Percentiles rank a stretch among this genome's conserved stretches.
Evolutionary conservation across 2,888 invertebrate species (phyloP).

Genomic region (Drosophila infuscata): DNA sequence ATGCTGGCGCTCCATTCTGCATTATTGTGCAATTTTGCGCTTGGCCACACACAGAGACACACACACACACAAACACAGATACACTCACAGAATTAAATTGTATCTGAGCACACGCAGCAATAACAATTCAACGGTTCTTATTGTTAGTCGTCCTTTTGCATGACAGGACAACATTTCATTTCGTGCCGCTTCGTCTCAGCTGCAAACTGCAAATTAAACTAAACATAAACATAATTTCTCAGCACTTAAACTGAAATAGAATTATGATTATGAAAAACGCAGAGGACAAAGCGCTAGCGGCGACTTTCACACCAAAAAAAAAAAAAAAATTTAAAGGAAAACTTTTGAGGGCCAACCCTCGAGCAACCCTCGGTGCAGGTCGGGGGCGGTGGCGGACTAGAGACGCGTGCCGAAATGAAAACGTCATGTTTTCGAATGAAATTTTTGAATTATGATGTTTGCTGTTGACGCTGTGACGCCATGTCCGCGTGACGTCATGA

Average conservation of each 20-base stretch:
- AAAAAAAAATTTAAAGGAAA: conserved; percentile 7
- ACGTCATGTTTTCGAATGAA: conserved; percentile 78
- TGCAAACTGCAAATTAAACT: conserved; percentile 72
- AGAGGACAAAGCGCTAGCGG: conserved; percentile 36
- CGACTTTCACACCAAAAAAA: conserved; percentile 65
- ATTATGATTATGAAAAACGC: conserved; percentile 70
- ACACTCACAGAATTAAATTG: conserved; percentile 7
- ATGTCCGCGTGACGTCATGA: conserved; percentile 35
- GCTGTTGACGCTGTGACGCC: conserved; percentile 60
- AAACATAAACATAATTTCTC: conserved; percentile 74
- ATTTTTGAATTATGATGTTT: conserved; percentile 81
- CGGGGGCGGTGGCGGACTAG: not conserved
- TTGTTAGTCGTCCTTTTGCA: conserved; percentile 47
- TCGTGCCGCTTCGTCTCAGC: conserved; percentile 35
- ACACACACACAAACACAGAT: conserved; percentile 6
- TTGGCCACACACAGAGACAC: conserved; percentile 40
- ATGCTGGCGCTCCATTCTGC: conserved; percentile 29
- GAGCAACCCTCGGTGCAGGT: not conserved
- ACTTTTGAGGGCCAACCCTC: conserved; percentile 50
- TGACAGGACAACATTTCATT: conserved; percentile 58
- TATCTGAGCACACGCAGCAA: conserved; percentile 29
- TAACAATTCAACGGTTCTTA: conserved; percentile 50
- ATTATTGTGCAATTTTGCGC: conserved; percentile 71
- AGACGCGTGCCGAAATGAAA: conserved; percentile 76
- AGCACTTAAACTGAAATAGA: conserved; percentile 72